A percentile compares a stretch with the other conserved stretches of the same genome.
These are phyloP conservation scores for Vanessa tameamea DNA, from an alignment of 1,140 invertebrate species.

Conservation along the genomic window DNA sequence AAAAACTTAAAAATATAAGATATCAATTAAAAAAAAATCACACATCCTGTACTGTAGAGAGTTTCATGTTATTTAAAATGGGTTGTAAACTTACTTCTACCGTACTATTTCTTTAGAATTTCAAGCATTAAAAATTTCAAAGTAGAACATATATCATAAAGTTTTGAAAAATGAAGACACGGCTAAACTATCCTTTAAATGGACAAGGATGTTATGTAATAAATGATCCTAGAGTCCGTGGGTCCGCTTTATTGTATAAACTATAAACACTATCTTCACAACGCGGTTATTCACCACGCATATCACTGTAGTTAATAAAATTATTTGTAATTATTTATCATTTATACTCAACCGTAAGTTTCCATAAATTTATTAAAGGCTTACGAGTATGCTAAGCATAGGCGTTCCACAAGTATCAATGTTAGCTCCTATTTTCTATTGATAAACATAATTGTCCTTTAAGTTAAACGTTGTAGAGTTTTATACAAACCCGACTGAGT, in stretches of 20 bases:
- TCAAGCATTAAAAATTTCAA: conserved; percentile 41
- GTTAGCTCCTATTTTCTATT: too few relatives aligned
- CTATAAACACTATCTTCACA: background rate
- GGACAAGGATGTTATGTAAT: conserved; percentile 45
- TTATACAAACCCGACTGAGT: too few relatives aligned
- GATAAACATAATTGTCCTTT: too few relatives aligned
- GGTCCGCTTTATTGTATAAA: conserved; percentile 20
- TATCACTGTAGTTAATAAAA: too few relatives aligned
- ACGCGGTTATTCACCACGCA: too few relatives aligned
- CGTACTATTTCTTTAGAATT: background rate
- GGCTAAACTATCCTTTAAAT: conserved; percentile 50
- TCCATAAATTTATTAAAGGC: too few relatives aligned
- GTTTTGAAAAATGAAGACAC: conserved; percentile 45
- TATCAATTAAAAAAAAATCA: background rate
- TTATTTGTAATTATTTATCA: too few relatives aligned
- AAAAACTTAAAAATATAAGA: too few relatives aligned
- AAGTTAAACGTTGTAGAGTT: too few relatives aligned
- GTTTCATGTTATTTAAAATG: conserved; percentile 5
- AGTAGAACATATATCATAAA: conserved; percentile 39
- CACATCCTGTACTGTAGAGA: background rate
- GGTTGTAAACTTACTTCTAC: background rate
- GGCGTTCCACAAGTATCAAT: too few relatives aligned
- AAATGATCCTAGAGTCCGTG: conserved; percentile 44
- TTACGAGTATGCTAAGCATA: too few relatives aligned
- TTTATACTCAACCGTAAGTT: too few relatives aligned